Evolutionary conservation across 1,140 invertebrate genomes (phyloP), one percentile per base, ranked within the genome.

Genomic region (Neodiprion pinetum): DNA sequence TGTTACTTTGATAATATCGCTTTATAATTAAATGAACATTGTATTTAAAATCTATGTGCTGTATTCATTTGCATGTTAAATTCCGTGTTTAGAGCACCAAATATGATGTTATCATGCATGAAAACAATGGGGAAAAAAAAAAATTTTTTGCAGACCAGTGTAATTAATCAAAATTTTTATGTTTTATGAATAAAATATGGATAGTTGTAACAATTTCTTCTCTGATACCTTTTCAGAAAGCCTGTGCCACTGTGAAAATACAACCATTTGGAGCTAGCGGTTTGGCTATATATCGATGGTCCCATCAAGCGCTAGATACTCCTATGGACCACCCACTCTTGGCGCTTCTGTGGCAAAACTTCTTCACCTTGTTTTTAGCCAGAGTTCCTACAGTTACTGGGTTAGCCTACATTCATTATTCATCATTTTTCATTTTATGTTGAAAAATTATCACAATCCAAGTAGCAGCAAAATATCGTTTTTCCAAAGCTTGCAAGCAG

Each of bases 271-370:
- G 90, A 48, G 84, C 90, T 0, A 89, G 89, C 74, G 90, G 90
- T 72, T 86, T 96, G 76, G 90, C 92, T 23, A 91, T 96, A 61
- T 96, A 95, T 80, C 91, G 95, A 66, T 96, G 94, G 92, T 93
- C 93, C 0, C 93, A 95, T 80, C 91, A 95, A 83, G 92, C 94
- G 50, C 82, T 95, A n/a, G 93, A 93, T 80, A 92, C 93, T 73
- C 91, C 92, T 7, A 79, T 92, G 71, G 91, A 93, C 76, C 94
- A 96, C 87, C 93, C 94, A 11, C 82, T 96, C 10, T 84, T 94
- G 14, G 91, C 94, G 9, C 86, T 96, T 10, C 84, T 95, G 1
- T 95, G 94, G 91, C 95, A 96, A 83, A 92, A 94, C 80, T 96
- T 96, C 83, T 96, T 96, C 80, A 87, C 87, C 12, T 88, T 96